Evolutionary conservation across 1,140 invertebrate species (phyloP), one percentile per base, ranked within the genome.

Genomic region (Artemia franciscana): DNA sequence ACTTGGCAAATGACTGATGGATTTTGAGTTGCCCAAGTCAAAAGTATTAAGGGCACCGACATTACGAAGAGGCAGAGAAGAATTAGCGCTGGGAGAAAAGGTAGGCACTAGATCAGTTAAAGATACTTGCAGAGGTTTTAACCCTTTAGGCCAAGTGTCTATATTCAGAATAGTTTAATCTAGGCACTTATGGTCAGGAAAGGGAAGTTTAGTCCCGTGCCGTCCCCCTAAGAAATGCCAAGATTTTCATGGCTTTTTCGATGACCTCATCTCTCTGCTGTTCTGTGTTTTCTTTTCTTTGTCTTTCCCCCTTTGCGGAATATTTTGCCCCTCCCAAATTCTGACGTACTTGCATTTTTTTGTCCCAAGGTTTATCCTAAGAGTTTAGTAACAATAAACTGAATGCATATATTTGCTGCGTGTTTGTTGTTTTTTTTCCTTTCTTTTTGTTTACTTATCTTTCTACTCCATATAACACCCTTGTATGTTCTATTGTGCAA

Each of bases 11-110:
- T n/a, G n/a, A n/a, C n/a, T n/a, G 28, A 60, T 60, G 60, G 60
- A 60, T 28, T 26, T 57, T 3, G 7, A 26, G 26, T 60, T 60
- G 25, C 28, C 60, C 12, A 60, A 60, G 15, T 39, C 60, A 15
- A 60, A 30, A 60, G 62, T 68, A 18, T 57, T 71, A 58, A 68
- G 70, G 30, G 71, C 71, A 24, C 71, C 71, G 12, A 69, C 70
- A 18, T 61, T 71, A 5, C 67, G 71, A 57, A 62, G 71, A 64
- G 70, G 69, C 28, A 70, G 69, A 60, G 69, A 69, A 59, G 64
- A 68, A 7, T 65, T 70, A 30, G 70, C 71, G 7, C 65, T 72
- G 23, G 68, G 70, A 27, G 70, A 70, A 59, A 66, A 68, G 65
- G 71, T 73, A 68, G 71, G 71, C 68, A 26, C 7, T 62, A 26